These are phyloP conservation scores for Isurus oxyrinchus DNA, from an alignment of 2,113 vertebrate genomes.

Conservation along the genomic window DNA sequence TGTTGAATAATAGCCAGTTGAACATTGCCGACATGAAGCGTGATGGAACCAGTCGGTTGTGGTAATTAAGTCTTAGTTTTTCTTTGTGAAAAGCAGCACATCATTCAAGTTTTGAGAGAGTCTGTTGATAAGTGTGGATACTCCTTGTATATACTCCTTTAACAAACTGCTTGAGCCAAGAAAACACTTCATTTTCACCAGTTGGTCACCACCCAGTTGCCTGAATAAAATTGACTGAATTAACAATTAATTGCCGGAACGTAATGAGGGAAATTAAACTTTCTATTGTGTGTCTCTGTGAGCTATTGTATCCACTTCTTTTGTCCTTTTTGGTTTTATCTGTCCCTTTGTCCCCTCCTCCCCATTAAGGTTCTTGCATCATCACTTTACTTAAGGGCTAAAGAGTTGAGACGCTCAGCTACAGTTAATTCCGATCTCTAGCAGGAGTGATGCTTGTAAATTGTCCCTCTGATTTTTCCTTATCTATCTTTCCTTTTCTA, in stretches of 20 bases:
- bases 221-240: neutral
- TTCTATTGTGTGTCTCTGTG: neutral
- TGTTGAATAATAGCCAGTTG: neutral
- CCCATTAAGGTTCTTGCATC: neutral
- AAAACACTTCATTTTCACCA: neutral
- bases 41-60: neutral
- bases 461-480: neutral
- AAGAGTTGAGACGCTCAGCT: neutral
- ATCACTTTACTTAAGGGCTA: neutral
- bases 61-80: neutral
- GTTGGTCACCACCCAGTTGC: neutral
- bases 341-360: neutral
- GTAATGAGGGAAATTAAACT: neutral
- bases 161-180: neutral
- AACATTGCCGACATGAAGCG: neutral
- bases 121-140: neutral
- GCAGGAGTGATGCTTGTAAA: neutral
- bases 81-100: neutral
- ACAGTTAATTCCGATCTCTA: neutral
- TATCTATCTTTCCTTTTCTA: neutral
- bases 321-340: neutral
- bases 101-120: neutral
- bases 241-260: neutral
- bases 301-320: neutral
- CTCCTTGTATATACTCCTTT: neutral